phyloP scores from a whole-genome alignment of 2,888 invertebrate genomes.

The Acanthacorydalis orientalis region DNA sequence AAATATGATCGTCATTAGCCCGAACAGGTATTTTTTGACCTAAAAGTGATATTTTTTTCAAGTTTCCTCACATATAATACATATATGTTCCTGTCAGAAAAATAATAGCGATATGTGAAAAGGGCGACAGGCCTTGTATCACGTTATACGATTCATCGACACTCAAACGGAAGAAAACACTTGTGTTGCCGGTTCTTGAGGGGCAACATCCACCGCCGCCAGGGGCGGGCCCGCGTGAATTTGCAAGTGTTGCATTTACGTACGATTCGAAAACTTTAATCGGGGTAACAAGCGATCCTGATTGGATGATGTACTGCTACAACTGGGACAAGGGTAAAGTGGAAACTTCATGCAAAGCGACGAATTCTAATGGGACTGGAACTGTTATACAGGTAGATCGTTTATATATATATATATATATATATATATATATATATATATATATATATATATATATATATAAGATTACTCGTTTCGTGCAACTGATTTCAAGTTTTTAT shows the following conservation, averaged over 20 bases:
- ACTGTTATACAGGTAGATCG: constrained; percentile 37
- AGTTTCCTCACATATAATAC: no score
- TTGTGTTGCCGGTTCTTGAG: constrained; percentile 24
- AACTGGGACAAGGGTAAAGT: constrained; percentile 70
- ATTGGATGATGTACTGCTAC: constrained; percentile 66
- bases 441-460: no score
- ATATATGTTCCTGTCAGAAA: no score
- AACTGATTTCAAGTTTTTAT: no score
- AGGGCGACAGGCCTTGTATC: constrained; percentile 44
- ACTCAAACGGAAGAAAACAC: constrained; percentile 52
- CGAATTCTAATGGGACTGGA: constrained; percentile 49
- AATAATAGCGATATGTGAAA: constrained; percentile 44
- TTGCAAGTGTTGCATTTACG: constrained; percentile 59
- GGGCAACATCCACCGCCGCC: constrained; percentile 8
- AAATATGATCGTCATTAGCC: constrained; percentile 43
- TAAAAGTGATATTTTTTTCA: not conserved
- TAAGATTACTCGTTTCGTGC: no score
- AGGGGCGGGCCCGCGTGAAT: constrained; percentile 41
- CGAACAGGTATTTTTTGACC: constrained; percentile 38
- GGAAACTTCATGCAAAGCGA: constrained; percentile 55
- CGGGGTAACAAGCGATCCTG: constrained; percentile 67
- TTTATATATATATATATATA: no score
- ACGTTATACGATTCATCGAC: constrained; percentile 55
- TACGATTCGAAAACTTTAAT: constrained; percentile 67
- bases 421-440: no score